These are phyloP conservation scores for Anableps anableps DNA, from an alignment of 2,797 vertebrate genomes.

Conservation along the genomic window DNA sequence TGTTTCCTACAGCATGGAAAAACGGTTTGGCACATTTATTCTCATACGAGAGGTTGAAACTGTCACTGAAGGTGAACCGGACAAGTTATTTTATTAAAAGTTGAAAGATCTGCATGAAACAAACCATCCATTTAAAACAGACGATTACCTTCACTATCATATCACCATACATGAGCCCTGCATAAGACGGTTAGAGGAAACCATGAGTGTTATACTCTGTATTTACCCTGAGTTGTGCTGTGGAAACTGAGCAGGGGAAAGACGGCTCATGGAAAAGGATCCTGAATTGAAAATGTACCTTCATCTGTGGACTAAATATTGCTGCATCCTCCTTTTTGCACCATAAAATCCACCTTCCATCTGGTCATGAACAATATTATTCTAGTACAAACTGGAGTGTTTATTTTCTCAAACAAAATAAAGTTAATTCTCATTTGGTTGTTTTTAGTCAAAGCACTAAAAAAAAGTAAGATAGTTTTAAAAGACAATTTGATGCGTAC, in stretches of 20 bases:
- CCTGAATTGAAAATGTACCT: too few species aligned
- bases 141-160: too few species aligned
- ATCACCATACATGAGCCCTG: too few species aligned
- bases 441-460: not conserved
- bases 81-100: conserved; percentile 9
- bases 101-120: conserved; percentile 1
- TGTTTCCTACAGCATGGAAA: not conserved
- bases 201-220: too few species aligned
- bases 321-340: not conserved
- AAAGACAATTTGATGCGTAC: too few species aligned
- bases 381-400: not conserved
- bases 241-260: too few species aligned
- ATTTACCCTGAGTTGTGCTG: too few species aligned
- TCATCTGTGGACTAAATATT: not conserved
- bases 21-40: not conserved
- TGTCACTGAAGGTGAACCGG: conserved; percentile 10
- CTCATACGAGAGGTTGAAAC: not conserved
- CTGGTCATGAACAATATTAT: too few species aligned
- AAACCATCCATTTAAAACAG: conserved; percentile 9
- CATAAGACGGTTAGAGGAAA: too few species aligned
- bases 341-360: too few species aligned
- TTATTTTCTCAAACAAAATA: not conserved
- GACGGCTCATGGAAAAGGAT: too few species aligned
- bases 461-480: too few species aligned
- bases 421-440: not conserved